Evolutionary conservation across 1,140 invertebrate species (phyloP).

Genomic region (Thaumetopoea pityocampa): DNA sequence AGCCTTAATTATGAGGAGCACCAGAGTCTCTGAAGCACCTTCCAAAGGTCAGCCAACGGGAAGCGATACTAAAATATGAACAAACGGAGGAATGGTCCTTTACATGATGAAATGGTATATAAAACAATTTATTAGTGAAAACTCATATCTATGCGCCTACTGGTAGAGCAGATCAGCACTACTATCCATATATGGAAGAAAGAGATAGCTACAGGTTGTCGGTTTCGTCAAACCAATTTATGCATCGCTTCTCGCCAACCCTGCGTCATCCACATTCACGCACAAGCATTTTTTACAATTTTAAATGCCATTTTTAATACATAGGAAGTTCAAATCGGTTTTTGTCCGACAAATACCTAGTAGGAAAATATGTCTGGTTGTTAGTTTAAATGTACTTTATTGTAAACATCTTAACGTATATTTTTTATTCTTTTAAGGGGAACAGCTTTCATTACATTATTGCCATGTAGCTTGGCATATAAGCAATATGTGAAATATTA

Average conservation of each 20-base stretch:
- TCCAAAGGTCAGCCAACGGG: slow-evolving; percentile 15
- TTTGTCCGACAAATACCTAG: too few relatives aligned
- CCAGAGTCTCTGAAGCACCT: slow-evolving; percentile 47
- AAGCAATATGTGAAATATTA: slow-evolving; percentile 55
- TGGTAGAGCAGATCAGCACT: too few relatives aligned
- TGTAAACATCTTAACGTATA: slow-evolving; percentile 45
- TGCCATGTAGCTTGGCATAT: slow-evolving; percentile 46
- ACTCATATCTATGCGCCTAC: too few relatives aligned
- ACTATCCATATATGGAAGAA: too few relatives aligned
- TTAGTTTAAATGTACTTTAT: slow-evolving; percentile 40
- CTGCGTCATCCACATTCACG: too few relatives aligned
- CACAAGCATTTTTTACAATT: too few relatives aligned
- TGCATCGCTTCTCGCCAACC: too few relatives aligned
- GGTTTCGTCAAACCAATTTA: too few relatives aligned
- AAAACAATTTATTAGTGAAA: background rate
- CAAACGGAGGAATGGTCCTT: too few relatives aligned
- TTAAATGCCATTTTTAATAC: background rate
- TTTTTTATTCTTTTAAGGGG: slow-evolving; percentile 28
- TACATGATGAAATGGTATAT: slow-evolving; percentile 1
- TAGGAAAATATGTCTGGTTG: background rate
- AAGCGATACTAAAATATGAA: slow-evolving; percentile 26
- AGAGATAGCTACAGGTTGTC: too few relatives aligned
- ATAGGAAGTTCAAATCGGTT: background rate
- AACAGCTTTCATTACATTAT: slow-evolving; percentile 37
- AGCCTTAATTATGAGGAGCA: slow-evolving; percentile 39